These are phyloP conservation scores for Microtus montanus DNA, from an alignment of 2,113 vertebrate genomes.

Conservation along the genomic window DNA sequence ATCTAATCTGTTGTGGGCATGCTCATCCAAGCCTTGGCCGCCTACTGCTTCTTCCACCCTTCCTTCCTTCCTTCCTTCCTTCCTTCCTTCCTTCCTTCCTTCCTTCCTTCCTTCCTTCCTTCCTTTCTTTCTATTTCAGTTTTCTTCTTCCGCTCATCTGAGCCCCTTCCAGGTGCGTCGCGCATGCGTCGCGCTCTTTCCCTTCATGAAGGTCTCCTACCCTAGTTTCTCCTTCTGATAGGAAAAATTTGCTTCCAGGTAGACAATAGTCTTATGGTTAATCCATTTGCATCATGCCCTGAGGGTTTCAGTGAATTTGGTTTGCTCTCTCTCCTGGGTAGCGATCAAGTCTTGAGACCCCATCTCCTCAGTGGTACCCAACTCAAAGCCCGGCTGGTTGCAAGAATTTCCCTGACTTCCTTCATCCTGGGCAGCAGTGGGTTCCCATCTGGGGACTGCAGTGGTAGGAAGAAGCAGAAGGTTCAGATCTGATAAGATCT, in stretches of 20 bases:
- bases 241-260: not conserved
- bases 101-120: fast-evolving
- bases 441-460: not conserved
- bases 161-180: not conserved
- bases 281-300: not conserved
- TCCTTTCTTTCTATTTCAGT: not conserved
- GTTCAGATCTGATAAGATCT: slow-evolving; percentile 66
- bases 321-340: slow-evolving; percentile 17
- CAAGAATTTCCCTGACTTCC: slow-evolving; percentile 24
- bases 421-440: not conserved
- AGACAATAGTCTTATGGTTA: not conserved
- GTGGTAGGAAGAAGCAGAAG: slow-evolving; percentile 50
- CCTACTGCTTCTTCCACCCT: not conserved
- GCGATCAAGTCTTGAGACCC: not conserved
- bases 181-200: not conserved
- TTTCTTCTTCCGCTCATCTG: not conserved
- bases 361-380: not conserved
- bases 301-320: not conserved
- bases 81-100: too few relatives aligned
- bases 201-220: not conserved
- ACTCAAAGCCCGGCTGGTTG: not conserved
- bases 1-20: fast-evolving
- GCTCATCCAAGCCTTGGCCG: too few relatives aligned
- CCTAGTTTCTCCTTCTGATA: not conserved
- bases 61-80: not conserved